A percentile compares a stretch with the other conserved stretches of the same genome.
Evolutionary conservation across 2,797 vertebrate genomes (phyloP).

Genomic region (Phalanger gymnotis): DNA sequence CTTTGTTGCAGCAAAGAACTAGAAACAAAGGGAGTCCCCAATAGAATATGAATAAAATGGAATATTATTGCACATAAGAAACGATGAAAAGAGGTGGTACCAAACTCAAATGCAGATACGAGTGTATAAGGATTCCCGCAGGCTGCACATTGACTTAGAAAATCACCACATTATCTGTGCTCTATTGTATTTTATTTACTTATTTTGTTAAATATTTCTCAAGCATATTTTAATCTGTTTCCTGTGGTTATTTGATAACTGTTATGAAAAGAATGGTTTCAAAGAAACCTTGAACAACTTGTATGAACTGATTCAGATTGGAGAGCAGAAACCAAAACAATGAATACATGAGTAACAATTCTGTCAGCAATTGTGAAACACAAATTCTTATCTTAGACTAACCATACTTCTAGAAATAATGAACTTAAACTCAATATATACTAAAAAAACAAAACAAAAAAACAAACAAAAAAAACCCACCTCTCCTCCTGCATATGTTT

Average conservation of each 20-base stretch:
- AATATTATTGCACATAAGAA: neutral
- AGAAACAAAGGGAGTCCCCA: no score
- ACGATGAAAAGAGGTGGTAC: neutral
- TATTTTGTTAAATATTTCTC: neutral
- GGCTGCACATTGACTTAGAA: neutral
- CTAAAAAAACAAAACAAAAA: neutral
- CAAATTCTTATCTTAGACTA: neutral
- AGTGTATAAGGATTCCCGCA: neutral
- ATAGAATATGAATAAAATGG: no score
- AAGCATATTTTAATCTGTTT: neutral
- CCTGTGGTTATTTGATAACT: neutral
- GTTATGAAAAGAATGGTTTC: neutral
- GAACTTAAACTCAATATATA: neutral
- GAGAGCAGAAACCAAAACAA: neutral
- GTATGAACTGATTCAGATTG: neutral
- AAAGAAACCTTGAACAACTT: neutral
- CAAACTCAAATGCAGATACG: no score
- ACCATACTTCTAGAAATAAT: neutral
- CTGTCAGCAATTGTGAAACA: neutral
- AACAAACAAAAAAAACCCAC: neutral
- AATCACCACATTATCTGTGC: neutral
- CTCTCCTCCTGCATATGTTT: neutral
- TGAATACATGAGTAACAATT: neutral
- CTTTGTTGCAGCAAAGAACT: no score
- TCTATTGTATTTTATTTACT: no score